Base-by-base conservation (phyloP, 2,797 vertebrate genomes). In the Pachyuromys duprasi region DNA sequence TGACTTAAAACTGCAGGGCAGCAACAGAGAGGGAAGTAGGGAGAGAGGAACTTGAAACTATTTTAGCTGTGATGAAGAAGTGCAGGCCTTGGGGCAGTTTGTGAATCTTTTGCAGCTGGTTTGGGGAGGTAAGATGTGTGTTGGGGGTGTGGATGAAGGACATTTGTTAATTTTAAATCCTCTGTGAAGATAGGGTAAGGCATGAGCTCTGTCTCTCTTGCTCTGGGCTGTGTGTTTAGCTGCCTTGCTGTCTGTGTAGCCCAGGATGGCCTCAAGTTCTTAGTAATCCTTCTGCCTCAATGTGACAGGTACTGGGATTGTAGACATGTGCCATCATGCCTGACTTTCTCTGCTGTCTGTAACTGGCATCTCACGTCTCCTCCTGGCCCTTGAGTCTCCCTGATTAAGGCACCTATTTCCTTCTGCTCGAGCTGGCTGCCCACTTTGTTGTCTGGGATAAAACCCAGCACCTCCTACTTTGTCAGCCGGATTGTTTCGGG, bases 1-100 rank as follows among this genome's bases (percentile, higher is more conserved):
- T 36, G 93, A 97, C 91, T 79, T 81, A 93, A 89, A 45, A 20
- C 97, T 96, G 90, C 82, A 90, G 75, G 86, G 93, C 45, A 93
- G 65, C 4, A 0, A 18, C 42, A 0, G 75, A 90, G 79, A 69
- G n/a, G 89, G 11, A 83, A 69, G 33, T 60, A 87, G 94, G 74
- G 49, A 55, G 83, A 1, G n/a, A 70, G 39, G 78, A 31, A 3
- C 78, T 53, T 33, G 24, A 42, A 55, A 33, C 12, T 22, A n/a
- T 65, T 79, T 86, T 39, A 24, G 74, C 31, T 91, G 13, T 39
- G 70, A 70, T 8, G 90, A 67, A 63, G 42, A 86, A 12, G 15
- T 28, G 3, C 2, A 70, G n/a, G 26, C 20, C 33, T 2, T 17
- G 28, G 92, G 17, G 45, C 36, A 20, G 93, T 11, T 2, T 6